Evolutionary conservation across 1,140 invertebrate genomes (phyloP), one percentile per base, ranked within the genome.

Genomic region (Hesperophylax magnus): DNA sequence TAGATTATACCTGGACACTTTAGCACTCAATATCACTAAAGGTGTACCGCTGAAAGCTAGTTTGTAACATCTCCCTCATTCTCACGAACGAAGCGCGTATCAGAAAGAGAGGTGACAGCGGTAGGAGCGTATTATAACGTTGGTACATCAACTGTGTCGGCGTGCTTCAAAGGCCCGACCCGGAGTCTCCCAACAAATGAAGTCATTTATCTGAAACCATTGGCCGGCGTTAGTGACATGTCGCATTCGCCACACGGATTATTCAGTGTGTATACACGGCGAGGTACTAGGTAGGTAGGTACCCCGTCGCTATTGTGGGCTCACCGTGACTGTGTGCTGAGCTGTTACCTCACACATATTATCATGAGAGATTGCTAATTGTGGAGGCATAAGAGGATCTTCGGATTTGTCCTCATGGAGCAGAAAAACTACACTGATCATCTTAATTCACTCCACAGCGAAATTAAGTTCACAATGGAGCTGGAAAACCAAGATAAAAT

Each of bases 131-230:
- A 27, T 61, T 58, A 20, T 56, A 20, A 2, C 56, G 6, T 6
- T 58, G 58, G 31, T 60, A 22, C 67, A 61, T 61, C 27, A 24
- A 31, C 60, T n/a, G n/a, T 61, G 76, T 63, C 80, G 80, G 80
- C 69, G 47, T 14, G 39, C 22, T 56, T 82, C 83, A 84, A 84
- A 84, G 80, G 72, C 9, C 18, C 67, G 31, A 47, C 78, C 71
- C 78, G 22, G 71, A 54, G 61, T 74, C 24, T 76, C 67, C 69
- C 82, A 81, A 84, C 80, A 84, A 84, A 84, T 84, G 83, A 84
- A 84, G 83, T 82, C 83, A 84, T 84, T 84, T 82, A 82, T 82
- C 80, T 81, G 83, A 80, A 84, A 82, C 80, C 83, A 84, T 82
- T 77, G 82, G 82, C 65, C 82, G 80, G 63, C 69, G 72, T 76